Evolutionary conservation across 2,113 vertebrate species (phyloP).

Genomic region (Pangasianodon gigas): DNA sequence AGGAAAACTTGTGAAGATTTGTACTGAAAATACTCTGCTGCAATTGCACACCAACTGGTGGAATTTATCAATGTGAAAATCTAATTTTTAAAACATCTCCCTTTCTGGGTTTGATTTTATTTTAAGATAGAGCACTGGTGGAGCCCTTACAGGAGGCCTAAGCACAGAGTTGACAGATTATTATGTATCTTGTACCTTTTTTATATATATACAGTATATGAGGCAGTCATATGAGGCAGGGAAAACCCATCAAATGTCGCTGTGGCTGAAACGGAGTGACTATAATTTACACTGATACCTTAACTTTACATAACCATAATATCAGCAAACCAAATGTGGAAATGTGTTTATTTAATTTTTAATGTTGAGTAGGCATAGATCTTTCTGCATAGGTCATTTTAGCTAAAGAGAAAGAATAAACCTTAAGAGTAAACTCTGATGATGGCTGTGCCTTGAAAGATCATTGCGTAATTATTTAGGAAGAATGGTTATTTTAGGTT

Average conservation of each 20-base stretch:
- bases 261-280: not conserved
- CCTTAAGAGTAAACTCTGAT: not conserved
- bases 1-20: slow-evolving; percentile 26
- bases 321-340: not conserved
- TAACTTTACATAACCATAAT: not conserved
- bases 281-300: not conserved
- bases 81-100: not conserved
- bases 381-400: not conserved
- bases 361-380: not conserved
- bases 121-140: not conserved
- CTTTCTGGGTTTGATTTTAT: not conserved
- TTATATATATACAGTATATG: not conserved
- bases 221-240: not conserved
- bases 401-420: not conserved
- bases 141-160: not conserved
- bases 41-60: slow-evolving; percentile 18
- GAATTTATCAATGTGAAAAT: slow-evolving; percentile 35
- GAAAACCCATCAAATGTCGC: not conserved
- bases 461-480: not conserved
- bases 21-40: slow-evolving; percentile 36
- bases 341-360: not conserved
- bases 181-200: not conserved
- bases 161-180: not conserved
- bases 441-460: not conserved
- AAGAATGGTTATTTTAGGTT: too few relatives aligned